Base-by-base conservation (phyloP, 1,140 invertebrate species). In the Pseudachorutes palmiensis region DNA sequence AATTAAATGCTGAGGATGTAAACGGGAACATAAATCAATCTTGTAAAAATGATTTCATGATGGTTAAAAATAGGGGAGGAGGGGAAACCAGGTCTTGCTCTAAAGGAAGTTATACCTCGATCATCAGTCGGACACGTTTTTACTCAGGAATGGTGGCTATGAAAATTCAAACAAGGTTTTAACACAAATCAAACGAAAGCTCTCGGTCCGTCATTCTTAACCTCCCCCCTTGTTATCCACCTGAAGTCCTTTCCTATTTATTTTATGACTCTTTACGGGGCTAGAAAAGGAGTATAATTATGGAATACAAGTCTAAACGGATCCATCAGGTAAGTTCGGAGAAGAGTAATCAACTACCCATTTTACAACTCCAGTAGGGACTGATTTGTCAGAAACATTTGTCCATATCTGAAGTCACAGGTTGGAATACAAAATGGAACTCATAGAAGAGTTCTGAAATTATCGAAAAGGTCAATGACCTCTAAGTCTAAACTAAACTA, bases 1-100 rank as follows among this genome's bases (percentile, higher is more conserved):
- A 70, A 70, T 70, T 70, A 70, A 70, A 69, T 69, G 68, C 69
- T 67, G 64, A 61, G 64, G 64, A 70, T 70, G 36, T 45, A 45
- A 45, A 45, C 36, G 36, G 36, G 36, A 45, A 45, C 36, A 45
- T 45, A 45, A 45, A 45, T 45, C 36, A 45, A 45, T 45, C 36
- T 45, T 19, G 9, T 45, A 9, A 45, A 45, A 45, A 45, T 45
- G 9, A 45, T 45, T 45, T 19, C 36, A 45, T 9, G 36, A 45
- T 9, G 36, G 9, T 45, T 45, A 45, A 45, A 45, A 45, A 45
- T 45, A 45, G 36, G 36, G 36, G 36, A 45, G 36, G 36, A 45
- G 19, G 36, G 36, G 36, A 9, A 45, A 12, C 9, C 9, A 45
- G 19, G 19, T 45, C 36, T 9, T 12, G 36, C 36, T 9, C 19